Conservation (phyloP, 2,888 invertebrate genomes). For the Hofmannophila pseudospretella region DNA sequence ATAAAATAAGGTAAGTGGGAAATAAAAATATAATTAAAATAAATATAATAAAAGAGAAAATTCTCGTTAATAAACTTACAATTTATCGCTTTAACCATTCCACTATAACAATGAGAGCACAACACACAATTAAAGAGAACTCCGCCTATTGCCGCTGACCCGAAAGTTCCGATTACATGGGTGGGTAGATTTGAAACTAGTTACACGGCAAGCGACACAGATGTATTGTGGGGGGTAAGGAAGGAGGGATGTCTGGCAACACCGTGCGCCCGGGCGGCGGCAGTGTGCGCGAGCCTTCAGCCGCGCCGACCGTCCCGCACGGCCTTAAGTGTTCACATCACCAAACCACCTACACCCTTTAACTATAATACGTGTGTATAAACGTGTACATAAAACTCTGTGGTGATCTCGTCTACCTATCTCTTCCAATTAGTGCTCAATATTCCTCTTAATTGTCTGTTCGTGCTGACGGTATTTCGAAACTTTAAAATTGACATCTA, state of each 20-base stretch:
- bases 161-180: conserved; percentile 29
- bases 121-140: conserved; percentile 30
- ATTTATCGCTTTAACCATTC: too few species aligned
- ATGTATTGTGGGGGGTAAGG: not conserved
- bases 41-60: too few species aligned
- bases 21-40: too few species aligned
- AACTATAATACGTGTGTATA: conserved; percentile 31
- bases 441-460: conserved; percentile 6
- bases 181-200: conserved; percentile 31
- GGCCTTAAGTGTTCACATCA: conserved; percentile 34
- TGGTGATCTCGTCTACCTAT: conserved; percentile 16
- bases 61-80: too few species aligned
- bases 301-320: conserved; percentile 52
- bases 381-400: conserved; percentile 18
- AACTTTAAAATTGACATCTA: not conserved
- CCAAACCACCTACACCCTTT: conserved; percentile 29
- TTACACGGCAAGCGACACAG: conserved; percentile 15
- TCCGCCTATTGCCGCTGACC: conserved; percentile 27
- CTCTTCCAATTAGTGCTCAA: conserved; percentile 23
- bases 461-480: not conserved
- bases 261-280: conserved; percentile 61
- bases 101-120: too few species aligned
- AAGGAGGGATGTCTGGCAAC: conserved; percentile 46
- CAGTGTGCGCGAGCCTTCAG: conserved; percentile 67
- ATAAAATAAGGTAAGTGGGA: too few species aligned